Percentiles rank a stretch among this genome's conserved stretches.
Conservation (phyloP, 2,797 vertebrate genomes). For the Tiaroga cobitis region DNA sequence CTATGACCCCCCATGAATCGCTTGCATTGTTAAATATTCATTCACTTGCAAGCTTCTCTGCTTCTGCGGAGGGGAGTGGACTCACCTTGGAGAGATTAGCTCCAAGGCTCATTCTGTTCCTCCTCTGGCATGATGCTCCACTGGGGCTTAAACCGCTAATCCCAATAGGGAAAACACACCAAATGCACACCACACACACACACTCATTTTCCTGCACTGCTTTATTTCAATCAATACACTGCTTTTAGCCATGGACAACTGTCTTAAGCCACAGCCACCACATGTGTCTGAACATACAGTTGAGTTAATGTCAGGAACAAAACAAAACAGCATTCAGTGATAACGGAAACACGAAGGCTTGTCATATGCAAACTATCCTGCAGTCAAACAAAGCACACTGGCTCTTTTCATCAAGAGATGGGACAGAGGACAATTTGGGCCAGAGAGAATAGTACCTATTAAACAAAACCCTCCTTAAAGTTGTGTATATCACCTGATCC, state of each 20-base stretch:
- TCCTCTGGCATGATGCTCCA: constrained; percentile 35
- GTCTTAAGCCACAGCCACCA: neutral
- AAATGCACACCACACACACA: neutral
- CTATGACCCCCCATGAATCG: neutral
- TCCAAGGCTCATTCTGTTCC: constrained; percentile 35
- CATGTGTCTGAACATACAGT: neutral
- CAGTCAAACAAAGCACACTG: constrained; percentile 20
- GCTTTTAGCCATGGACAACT: constrained; percentile 9
- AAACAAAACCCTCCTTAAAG: constrained; percentile 1
- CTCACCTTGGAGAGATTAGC: constrained; percentile 48
- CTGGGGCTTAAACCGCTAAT: constrained; percentile 42
- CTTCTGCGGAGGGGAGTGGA: constrained; percentile 9
- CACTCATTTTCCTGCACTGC: neutral
- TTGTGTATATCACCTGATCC: neutral
- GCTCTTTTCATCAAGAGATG: constrained; percentile 2
- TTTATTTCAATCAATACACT: neutral
- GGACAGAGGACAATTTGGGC: neutral
- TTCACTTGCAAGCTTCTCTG: neutral
- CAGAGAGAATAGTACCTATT: neutral
- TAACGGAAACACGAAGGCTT: neutral
- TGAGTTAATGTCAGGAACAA: constrained; percentile 10
- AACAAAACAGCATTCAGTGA: constrained; percentile 25
- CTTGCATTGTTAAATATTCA: constrained; percentile 27
- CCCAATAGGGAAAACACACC: constrained; percentile 30
- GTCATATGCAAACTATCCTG: constrained; percentile 14